Conservation (phyloP, 1,140 invertebrate genomes). For the Sesamia nonagrioides region DNA sequence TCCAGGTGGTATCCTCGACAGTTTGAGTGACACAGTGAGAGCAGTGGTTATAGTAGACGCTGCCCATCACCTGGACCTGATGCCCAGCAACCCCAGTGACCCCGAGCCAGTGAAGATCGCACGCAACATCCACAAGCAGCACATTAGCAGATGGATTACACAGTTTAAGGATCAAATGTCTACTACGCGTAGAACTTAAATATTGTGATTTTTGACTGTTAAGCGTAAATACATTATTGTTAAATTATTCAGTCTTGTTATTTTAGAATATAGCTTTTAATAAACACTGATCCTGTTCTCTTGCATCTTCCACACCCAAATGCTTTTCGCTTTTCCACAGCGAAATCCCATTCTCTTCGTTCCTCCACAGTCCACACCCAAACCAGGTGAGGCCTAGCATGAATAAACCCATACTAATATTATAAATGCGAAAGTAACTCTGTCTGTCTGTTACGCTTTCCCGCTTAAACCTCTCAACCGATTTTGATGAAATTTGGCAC, state of each 20-base stretch:
- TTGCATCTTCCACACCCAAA: no score
- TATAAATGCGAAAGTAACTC: no score
- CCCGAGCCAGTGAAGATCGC: constrained; percentile 91
- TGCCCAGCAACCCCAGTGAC: constrained; percentile 91
- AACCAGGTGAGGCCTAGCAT: no score
- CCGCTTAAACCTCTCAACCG: no score
- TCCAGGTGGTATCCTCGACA: constrained; percentile 93
- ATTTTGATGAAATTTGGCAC: no score
- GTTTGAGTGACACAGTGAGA: constrained; percentile 90
- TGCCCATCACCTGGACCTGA: constrained; percentile 97
- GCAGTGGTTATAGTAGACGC: constrained; percentile 95
- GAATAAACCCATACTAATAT: no score
- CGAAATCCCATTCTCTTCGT: no score
- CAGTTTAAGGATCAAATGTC: constrained; percentile 60
- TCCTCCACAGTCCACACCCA: no score
- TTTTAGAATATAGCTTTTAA: background rate
- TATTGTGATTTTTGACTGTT: constrained; percentile 30
- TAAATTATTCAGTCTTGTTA: constrained; percentile 3
- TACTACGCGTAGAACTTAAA: constrained; percentile 5
- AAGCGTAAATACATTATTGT: background rate
- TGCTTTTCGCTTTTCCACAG: no score
- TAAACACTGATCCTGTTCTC: no score
- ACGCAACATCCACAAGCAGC: constrained; percentile 90
- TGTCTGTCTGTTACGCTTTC: no score
- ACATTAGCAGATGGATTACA: constrained; percentile 91